A percentile compares a stretch with the other conserved stretches of the same genome.
Evolutionary conservation across 2,797 vertebrate species (phyloP).

Genomic region (Paguma larvata): DNA sequence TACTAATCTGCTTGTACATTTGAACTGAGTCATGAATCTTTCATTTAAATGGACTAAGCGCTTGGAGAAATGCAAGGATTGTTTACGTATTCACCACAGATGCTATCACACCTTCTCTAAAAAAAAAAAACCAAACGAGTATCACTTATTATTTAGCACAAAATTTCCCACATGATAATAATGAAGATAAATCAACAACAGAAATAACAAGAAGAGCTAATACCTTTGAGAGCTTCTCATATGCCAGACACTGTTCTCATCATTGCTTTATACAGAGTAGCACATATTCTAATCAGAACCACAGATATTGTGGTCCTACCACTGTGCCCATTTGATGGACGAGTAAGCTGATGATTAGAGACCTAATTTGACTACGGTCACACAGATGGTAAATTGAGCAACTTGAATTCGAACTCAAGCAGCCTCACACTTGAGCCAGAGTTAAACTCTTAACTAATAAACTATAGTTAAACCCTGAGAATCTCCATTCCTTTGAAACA

Average conservation of each 20-base stretch:
- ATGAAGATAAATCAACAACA: background rate
- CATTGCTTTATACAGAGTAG: slow-evolving; percentile 17
- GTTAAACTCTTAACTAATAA: background rate
- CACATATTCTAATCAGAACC: background rate
- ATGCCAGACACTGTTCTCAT: background rate
- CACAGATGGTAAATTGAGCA: background rate
- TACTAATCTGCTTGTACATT: slow-evolving; percentile 28
- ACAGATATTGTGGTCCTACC: background rate
- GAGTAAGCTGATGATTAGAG: background rate
- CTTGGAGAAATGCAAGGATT: slow-evolving; percentile 43
- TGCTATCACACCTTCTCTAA: background rate
- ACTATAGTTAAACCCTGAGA: background rate
- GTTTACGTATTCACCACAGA: background rate
- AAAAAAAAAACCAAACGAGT: background rate
- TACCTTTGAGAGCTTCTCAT: background rate
- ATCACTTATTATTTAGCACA: slow-evolving; percentile 17
- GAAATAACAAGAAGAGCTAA: background rate
- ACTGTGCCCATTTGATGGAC: background rate
- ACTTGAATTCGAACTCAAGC: slow-evolving; percentile 36
- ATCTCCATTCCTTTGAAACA: slow-evolving; percentile 42
- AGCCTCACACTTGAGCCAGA: background rate
- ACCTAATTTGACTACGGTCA: background rate
- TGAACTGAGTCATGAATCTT: slow-evolving; percentile 36
- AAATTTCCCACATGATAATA: background rate
- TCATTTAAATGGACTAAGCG: slow-evolving; percentile 60